These are phyloP conservation scores for Camelus dromedarius DNA, from an alignment of 2,113 vertebrate species.

Conservation along the genomic window DNA sequence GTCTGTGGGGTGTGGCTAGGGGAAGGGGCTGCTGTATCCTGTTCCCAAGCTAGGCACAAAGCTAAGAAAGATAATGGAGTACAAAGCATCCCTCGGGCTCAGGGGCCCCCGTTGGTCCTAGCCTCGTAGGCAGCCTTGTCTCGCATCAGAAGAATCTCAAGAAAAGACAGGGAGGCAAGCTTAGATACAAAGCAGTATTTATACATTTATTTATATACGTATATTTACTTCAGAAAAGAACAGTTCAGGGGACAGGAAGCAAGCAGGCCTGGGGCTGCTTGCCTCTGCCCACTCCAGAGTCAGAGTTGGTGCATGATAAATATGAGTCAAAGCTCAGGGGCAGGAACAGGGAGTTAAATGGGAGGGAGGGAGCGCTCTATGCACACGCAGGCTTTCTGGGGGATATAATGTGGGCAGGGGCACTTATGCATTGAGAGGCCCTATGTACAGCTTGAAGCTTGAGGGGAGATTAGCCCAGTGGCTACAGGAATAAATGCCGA, in stretches of 20 bases:
- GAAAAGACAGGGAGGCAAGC: constrained; percentile 75
- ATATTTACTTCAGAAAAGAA: constrained; percentile 84
- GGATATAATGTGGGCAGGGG: constrained; percentile 71
- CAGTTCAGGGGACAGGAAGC: constrained; percentile 69
- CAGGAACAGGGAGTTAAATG: constrained; percentile 45
- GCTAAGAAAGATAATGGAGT: background rate
- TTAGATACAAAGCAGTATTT: constrained; percentile 89
- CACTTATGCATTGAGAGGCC: constrained; percentile 79
- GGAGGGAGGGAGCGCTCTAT: background rate
- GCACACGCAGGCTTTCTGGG: constrained; percentile 19
- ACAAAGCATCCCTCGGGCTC: background rate
- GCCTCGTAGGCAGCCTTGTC: background rate
- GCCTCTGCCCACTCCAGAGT: constrained; percentile 63
- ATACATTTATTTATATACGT: constrained; percentile 89
- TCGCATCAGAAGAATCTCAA: background rate
- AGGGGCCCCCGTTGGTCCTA: background rate
- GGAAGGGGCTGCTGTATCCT: background rate
- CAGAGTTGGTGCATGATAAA: constrained; percentile 86
- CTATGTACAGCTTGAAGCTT: constrained; percentile 86
- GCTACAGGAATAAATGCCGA: constrained; percentile 30
- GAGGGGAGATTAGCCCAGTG: background rate
- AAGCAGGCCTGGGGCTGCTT: constrained; percentile 59
- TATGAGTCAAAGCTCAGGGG: constrained; percentile 80
- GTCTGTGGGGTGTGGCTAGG: accelerated
- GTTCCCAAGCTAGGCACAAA: background rate